Evolutionary conservation across 1,140 invertebrate genomes (phyloP).

Genomic region (Ceratosolen solmsi): DNA sequence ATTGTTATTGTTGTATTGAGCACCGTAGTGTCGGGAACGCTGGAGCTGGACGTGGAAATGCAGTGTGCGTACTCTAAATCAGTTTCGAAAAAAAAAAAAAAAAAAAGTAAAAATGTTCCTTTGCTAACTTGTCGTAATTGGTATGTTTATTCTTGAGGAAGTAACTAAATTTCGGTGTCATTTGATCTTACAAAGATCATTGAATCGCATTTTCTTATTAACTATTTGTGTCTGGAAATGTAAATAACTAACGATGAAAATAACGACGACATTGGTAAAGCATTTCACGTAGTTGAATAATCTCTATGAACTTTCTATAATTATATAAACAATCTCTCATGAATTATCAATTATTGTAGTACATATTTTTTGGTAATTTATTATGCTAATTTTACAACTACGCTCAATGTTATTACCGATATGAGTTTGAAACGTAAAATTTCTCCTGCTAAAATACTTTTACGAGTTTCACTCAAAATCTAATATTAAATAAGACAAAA

Average conservation of each 20-base stretch:
- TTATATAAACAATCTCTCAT: too few relatives aligned
- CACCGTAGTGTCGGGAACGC: constrained; percentile 73
- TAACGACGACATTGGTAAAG: constrained; percentile 12
- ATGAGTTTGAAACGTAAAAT: background rate
- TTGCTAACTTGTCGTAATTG: background rate
- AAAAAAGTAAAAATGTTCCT: background rate
- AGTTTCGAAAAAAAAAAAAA: constrained; percentile 19
- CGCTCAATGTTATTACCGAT: background rate
- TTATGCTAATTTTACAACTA: background rate
- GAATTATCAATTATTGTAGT: background rate
- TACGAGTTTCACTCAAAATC: background rate
- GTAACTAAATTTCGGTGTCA: constrained; percentile 1
- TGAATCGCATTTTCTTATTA: constrained; percentile 19
- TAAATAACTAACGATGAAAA: constrained; percentile 49
- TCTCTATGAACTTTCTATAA: background rate
- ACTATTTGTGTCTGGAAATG: constrained; percentile 27
- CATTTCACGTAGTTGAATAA: background rate
- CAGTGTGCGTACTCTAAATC: constrained; percentile 59
- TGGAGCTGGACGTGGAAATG: constrained; percentile 71
- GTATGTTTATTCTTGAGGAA: background rate
- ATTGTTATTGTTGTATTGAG: constrained; percentile 49
- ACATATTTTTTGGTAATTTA: background rate
- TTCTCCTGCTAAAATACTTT: background rate
- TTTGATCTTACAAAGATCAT: constrained; percentile 32
- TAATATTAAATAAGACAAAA: too few relatives aligned